Evolutionary conservation across 2,113 vertebrate genomes (phyloP), one percentile per base, ranked within the genome.

Genomic region (Illadopsis cleaveri): DNA sequence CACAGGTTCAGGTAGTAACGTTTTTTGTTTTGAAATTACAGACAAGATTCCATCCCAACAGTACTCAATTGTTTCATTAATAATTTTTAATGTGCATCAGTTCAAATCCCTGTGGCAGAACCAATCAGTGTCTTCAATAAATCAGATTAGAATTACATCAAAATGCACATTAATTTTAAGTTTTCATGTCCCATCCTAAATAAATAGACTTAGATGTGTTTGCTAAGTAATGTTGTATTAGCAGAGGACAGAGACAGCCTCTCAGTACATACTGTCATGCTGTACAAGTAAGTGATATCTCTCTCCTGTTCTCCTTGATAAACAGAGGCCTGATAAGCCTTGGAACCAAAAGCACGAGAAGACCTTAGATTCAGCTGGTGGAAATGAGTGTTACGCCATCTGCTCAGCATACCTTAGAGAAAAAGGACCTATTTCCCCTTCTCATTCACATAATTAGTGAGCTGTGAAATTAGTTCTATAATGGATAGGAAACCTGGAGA

Each of bases 391-490:
- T 90, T 76, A 76, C 19, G 50, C 97, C 95, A 98, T 97, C 97
- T 98, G 97, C 90, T 97, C 96, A 92, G 77, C 70, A 97, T 90
- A 94, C 79, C 93, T 97, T 93, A 75, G 91, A 97, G 97, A 95
- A 96, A 97, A 97, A 91, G 60, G 93, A 96, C 93, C 72, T 97
- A 95, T 97, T 98, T 97, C 73, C 82, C 89, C 87, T 97, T 92
- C 96, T 96, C 95, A 97, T 96, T 97, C 96, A 97, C 83, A 33
- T 96, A 98, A 98, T 98, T 98, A 98, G 97, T 97, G 97, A 98
- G 95, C 97, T 98, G 96, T 98, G 97, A 98, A 98, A 98, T 98
- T 97, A 98, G 97, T 97, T 98, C 94, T 97, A 96, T 97, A 98
- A 97, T 97, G 96, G 97, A 97, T 90, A 96, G 96, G 92, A 97